Percentiles rank a stretch among this genome's conserved stretches.
phyloP scores from a whole-genome alignment of 2,888 invertebrate species.

The Anarsia innoxiella region DNA sequence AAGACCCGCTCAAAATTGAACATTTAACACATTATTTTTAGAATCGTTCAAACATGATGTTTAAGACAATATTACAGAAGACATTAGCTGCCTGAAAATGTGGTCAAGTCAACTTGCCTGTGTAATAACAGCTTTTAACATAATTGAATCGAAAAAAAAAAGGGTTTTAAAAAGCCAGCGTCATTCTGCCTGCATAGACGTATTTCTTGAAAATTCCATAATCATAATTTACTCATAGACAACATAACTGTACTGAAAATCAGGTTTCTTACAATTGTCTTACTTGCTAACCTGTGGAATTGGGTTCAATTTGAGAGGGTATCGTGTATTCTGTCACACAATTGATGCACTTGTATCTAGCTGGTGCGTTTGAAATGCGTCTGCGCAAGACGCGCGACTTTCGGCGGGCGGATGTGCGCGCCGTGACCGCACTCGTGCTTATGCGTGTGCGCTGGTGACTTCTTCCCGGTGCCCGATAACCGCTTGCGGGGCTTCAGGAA shows the following conservation, averaged over 20 bases:
- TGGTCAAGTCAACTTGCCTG: too few relatives aligned
- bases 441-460: conserved; percentile 60
- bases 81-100: conserved; percentile 29
- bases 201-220: too few relatives aligned
- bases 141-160: too few relatives aligned
- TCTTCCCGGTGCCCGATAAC: conserved; percentile 65
- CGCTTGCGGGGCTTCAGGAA: conserved; percentile 80
- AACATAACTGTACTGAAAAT: too few relatives aligned
- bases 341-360: conserved; percentile 48
- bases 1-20: conserved; percentile 31
- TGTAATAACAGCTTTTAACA: too few relatives aligned
- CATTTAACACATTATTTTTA: conserved; percentile 17
- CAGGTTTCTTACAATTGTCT: too few relatives aligned
- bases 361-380: conserved; percentile 61
- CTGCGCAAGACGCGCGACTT: conserved; percentile 60
- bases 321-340: too few relatives aligned
- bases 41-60: conserved; percentile 15
- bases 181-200: too few relatives aligned
- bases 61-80: too few relatives aligned
- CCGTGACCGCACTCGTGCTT: conserved; percentile 65
- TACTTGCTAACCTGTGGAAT: too few relatives aligned
- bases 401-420: conserved; percentile 65
- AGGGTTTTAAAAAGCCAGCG: too few relatives aligned
- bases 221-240: too few relatives aligned
- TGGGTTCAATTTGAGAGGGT: conserved; percentile 35